These are phyloP conservation scores for Hirtodrosophila alboralis DNA, from an alignment of 2,888 invertebrate species.

Conservation along the genomic window DNA sequence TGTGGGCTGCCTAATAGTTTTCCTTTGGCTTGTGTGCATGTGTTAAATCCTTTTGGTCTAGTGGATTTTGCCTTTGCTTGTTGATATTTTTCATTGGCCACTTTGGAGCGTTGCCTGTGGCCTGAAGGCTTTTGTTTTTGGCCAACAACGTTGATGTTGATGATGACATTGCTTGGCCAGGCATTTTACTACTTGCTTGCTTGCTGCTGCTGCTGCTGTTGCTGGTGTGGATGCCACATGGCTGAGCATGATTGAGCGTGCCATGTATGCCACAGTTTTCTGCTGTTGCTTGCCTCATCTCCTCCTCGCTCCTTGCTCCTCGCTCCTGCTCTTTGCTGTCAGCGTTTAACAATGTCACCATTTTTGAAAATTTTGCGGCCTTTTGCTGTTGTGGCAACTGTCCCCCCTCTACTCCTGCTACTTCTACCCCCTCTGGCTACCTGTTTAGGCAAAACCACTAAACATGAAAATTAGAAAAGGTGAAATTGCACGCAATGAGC, in stretches of 20 bases:
- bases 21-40: conserved; percentile 20
- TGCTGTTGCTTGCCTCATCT: not conserved
- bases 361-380: conserved; percentile 41
- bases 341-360: conserved; percentile 59
- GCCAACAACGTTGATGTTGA: conserved; percentile 44
- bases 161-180: conserved; percentile 35
- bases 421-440: conserved; percentile 7
- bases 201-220: not conserved
- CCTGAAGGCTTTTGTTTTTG: conserved; percentile 35
- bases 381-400: conserved; percentile 22
- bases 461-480: conserved; percentile 69
- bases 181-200: conserved; percentile 24
- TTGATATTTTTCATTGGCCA: conserved; percentile 63
- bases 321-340: conserved; percentile 8
- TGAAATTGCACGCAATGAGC: conserved; percentile 68
- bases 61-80: conserved; percentile 52
- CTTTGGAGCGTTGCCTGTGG: conserved; percentile 36
- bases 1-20: conserved; percentile 48
- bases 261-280: conserved; percentile 32
- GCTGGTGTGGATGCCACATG: conserved; percentile 36
- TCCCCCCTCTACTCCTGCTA: conserved; percentile 4
- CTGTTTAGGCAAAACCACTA: conserved; percentile 38
- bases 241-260: conserved; percentile 59
- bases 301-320: not conserved
- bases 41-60: conserved; percentile 56